Base-by-base conservation (phyloP, 2,113 vertebrate species). In the Otus sunia region DNA sequence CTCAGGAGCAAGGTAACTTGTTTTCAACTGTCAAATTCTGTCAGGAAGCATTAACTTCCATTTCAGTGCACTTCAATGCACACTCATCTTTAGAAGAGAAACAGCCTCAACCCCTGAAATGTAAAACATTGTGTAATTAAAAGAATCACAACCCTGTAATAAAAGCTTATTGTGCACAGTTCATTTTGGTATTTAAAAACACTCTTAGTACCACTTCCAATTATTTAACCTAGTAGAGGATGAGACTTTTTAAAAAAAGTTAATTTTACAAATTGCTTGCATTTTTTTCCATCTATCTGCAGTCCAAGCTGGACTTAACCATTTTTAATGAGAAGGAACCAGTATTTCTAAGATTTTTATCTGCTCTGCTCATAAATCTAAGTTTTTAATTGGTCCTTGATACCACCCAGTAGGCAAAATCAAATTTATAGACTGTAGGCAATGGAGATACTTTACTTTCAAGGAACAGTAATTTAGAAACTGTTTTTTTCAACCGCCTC, bases 391-490 rank as follows among this genome's bases (percentile, higher is more conserved):
- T 81, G 85, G 52, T 73, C 68, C 81, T 56, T 82, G 73, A 72
- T 93, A 93, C 5, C 81, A 87, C 37, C 53, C 53, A 94, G 21
- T 72, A 95, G 36, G 39, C 75, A 96, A 95, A 96, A 88, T 84
- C 66, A 92, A 94, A 96, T 86, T 73, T 88, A 93, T 76, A 77
- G 88, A 86, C 80, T 94, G 74, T 45, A 87, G 81, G 62, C 21
- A 96, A 90, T 66, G 39, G 60, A 86, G 93, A 84, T 21, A 81
- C 92, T 94, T 94, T 88, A 87, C 64, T 88, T 94, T 76, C 82
- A 94, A 93, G 76, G 81, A 79, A 90, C 58, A 32, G 60, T 52
- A 74, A 72, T 49, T 95, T 96, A 97, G 97, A 94, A 95, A 83
- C 32, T 58, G 41, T 79, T 85, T 64, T 83, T 95, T 95, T 85